A percentile compares a stretch with the other conserved stretches of the same genome.
Evolutionary conservation across 2,888 invertebrate species (phyloP).

Genomic region (Catocala nupta): DNA sequence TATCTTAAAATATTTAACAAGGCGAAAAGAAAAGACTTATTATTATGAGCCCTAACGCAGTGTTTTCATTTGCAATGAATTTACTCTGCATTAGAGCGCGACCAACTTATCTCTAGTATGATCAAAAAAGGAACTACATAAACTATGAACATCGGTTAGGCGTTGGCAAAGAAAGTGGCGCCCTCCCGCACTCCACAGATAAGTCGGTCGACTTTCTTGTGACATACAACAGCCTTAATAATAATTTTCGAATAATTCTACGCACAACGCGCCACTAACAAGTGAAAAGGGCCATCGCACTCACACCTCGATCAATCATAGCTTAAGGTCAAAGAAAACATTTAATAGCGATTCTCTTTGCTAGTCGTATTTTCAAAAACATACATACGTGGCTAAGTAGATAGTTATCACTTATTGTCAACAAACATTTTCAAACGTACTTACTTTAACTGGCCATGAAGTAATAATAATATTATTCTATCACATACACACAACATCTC

Average conservation of each 20-base stretch:
- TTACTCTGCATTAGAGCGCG: too few species aligned
- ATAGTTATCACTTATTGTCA: neutral
- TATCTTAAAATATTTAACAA: neutral
- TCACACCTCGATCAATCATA: slow-evolving; percentile 35
- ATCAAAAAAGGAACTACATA: too few species aligned
- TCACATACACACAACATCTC: too few species aligned
- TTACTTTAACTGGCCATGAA: too few species aligned
- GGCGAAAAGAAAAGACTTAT: neutral
- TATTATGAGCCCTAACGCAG: too few species aligned
- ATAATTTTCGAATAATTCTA: slow-evolving; percentile 18
- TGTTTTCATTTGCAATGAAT: too few species aligned
- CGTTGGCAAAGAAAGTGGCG: too few species aligned
- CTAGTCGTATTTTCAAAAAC: neutral
- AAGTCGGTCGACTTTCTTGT: neutral
- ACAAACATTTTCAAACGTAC: neutral
- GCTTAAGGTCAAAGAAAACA: slow-evolving; percentile 33
- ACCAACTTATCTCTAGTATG: too few species aligned
- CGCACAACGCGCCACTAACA: slow-evolving; percentile 27
- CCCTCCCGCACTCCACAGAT: neutral
- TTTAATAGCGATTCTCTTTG: slow-evolving; percentile 40
- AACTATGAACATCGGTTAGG: too few species aligned
- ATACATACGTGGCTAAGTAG: neutral
- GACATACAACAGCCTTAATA: slow-evolving; percentile 1
- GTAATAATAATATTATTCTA: too few species aligned
- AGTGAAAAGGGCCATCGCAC: neutral